Conservation (phyloP, 2,888 invertebrate species). For the Micropterix aruncella region DNA sequence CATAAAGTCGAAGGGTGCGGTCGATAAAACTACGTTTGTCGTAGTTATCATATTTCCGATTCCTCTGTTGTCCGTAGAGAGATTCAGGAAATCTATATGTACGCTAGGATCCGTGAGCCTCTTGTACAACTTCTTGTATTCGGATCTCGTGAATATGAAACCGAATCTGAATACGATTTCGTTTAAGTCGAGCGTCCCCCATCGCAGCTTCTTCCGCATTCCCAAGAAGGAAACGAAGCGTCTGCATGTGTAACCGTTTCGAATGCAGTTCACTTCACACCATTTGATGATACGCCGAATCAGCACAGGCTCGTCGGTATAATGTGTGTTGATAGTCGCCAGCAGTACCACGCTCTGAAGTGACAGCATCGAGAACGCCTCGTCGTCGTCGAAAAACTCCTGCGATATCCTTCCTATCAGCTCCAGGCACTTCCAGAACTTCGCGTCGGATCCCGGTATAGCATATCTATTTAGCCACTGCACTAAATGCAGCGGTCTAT, state of each 20-base stretch:
- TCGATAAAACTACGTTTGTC: neutral
- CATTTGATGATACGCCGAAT: neutral
- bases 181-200: neutral
- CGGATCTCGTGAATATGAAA: neutral
- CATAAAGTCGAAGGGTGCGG: neutral
- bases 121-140: neutral
- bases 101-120: neutral
- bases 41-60: neutral
- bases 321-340: neutral
- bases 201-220: neutral
- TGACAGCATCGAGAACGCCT: neutral
- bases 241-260: neutral
- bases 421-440: neutral
- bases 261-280: neutral
- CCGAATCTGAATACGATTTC: neutral
- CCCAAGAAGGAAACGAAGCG: neutral
- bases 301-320: neutral
- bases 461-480: neutral
- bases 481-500: neutral
- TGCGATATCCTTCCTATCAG: neutral
- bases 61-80: neutral
- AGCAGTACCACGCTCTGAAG: neutral
- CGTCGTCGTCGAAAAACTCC: neutral
- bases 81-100: neutral
- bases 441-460: neutral